Base-by-base conservation (phyloP, 1,140 invertebrate genomes). In the Brachionus paranguensis region DNA sequence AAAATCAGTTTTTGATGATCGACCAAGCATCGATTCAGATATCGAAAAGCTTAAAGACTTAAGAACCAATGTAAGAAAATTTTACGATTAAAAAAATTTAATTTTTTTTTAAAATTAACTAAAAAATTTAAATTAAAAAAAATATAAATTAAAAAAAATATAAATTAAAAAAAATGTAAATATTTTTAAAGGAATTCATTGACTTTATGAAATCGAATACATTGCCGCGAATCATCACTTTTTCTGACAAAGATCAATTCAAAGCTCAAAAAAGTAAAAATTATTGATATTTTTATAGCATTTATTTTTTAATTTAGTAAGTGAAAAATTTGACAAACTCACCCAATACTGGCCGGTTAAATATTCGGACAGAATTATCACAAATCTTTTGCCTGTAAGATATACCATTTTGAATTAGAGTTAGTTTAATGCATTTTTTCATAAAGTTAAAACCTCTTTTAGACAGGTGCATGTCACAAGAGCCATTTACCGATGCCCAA, bases 31-130 rank as follows among this genome's bases (percentile, higher is more conserved):
- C 37, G 95, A 93, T 83, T 96, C 98, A 90, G 96, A 96, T 0
- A 96, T 96, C 7, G 96, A 96, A 0, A 91, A 95, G 78, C 94
- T 98, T 2, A 95, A 95, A 0, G 96, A 98, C 89, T 98, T 98
- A 88, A 91, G 94, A 37, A 55, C 70, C 14, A 60, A 2, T 53
- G 41, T 68, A 84, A 64, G 33, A 37, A 37, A 37, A 37, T 6
- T 37, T 37, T 33, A 33, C 29, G 3, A 33, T 33, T 37, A 7
- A 37, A 37, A 37, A 37, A 37, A 37, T 7, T 37, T 0, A 37
- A 7, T 37, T 37, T 41, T 14, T 60, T 37, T 14, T 68, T 37
- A 41, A 20, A 11, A 4, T 65, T 8, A 41, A 2, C 14, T 3
- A 47, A 47, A 47, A 47, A 47, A 11, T 3, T 11, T 1, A 76